Conservation (phyloP, 1,140 invertebrate genomes). For the Cataglyphis hispanica region DNA sequence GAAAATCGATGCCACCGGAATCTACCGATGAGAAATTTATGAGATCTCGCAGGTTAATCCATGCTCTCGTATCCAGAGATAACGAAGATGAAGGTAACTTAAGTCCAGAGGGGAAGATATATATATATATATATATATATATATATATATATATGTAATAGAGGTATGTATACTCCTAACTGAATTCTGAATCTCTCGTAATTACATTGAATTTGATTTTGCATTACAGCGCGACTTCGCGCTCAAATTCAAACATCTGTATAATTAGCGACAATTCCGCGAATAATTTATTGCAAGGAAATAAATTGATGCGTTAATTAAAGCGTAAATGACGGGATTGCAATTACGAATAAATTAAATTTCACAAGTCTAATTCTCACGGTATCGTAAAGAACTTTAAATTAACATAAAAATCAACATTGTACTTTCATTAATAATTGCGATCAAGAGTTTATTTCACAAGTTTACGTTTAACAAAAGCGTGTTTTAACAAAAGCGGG, state of each 20-base stretch:
- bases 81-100: constrained; percentile 36
- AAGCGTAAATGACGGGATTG: not conserved
- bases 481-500: not conserved
- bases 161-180: too few relatives aligned
- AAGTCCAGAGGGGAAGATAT: not conserved
- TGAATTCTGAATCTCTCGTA: not conserved
- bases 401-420: not conserved
- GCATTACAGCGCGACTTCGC: not conserved
- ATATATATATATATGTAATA: not conserved
- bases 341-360: not conserved
- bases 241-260: not conserved
- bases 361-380: not conserved
- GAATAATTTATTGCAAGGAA: not conserved
- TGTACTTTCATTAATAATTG: not conserved
- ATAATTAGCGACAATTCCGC: constrained; percentile 10
- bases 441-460: not conserved
- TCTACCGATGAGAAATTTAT: constrained; percentile 26
- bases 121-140: not conserved
- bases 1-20: not conserved
- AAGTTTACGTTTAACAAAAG: not conserved
- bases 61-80: not conserved
- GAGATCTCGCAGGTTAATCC: constrained; percentile 23
- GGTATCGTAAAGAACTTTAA: not conserved
- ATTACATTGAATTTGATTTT: constrained; percentile 41
- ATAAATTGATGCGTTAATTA: not conserved